These are phyloP conservation scores for Paradoxurus hermaphroditus DNA, from an alignment of 2,113 vertebrate species.

Conservation along the genomic window DNA sequence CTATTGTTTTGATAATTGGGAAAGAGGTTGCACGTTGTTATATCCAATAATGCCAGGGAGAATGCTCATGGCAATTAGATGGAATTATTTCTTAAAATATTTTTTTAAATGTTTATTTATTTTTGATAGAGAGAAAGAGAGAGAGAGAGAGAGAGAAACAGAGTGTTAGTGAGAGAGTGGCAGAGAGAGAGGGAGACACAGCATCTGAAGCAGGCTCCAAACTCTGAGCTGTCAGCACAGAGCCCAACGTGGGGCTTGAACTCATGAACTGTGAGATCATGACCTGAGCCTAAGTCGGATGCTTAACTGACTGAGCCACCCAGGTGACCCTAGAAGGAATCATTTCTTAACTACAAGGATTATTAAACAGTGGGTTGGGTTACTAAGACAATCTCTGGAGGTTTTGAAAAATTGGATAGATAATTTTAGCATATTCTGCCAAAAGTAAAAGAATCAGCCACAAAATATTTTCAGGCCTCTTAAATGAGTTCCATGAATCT, in stretches of 20 bases:
- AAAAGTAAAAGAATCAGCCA: neutral
- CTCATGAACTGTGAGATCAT: no score
- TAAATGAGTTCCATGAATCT: neutral
- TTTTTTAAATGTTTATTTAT: no score
- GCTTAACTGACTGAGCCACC: no score
- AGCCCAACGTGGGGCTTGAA: no score
- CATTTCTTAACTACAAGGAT: neutral
- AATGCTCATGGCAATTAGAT: neutral
- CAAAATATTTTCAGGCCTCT: neutral
- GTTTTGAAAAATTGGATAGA: neutral
- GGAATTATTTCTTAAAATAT: neutral
- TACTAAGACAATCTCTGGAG: neutral
- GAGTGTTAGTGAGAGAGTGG: no score
- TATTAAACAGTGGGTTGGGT: neutral
- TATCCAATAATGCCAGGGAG: neutral
- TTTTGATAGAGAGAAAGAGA: no score
- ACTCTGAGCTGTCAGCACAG: no score
- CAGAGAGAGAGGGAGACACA: no score
- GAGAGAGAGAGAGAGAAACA: no score
- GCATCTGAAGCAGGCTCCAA: no score
- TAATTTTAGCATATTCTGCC: constrained; percentile 3
- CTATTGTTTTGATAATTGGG: neutral
- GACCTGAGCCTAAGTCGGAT: no score
- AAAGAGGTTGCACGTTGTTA: neutral
- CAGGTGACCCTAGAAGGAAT: neutral